Base-by-base conservation (phyloP, 2,113 vertebrate species). In the Solea senegalensis region DNA sequence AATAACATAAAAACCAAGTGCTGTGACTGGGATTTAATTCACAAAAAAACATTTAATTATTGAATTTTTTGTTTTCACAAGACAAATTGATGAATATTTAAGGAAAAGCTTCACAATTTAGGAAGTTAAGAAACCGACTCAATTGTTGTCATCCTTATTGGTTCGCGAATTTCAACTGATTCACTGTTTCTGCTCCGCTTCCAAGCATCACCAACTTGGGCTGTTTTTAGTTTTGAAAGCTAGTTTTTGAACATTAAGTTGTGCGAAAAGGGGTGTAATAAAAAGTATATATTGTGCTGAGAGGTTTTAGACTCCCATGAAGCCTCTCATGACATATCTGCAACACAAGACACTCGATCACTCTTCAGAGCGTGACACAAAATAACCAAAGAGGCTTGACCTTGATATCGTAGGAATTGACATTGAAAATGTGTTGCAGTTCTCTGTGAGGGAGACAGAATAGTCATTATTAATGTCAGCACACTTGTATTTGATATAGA, bases 191-290 rank as follows among this genome's bases (percentile, higher is more conserved):
- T 59, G 69, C 63, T 56, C 8, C 12, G 8, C 12, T 2, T 64
- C 64, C 83, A 71, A 15, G 21, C 68, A 15, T 85, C 67, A 80
- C 34, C 54, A 7, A 7, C 72, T 74, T 16, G 51, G 15, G 48
- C 41, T 69, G 63, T 46, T 34, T 3, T 55, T 49, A 57, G 39
- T 45, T 56, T 7, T 45, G 15, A n/a, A 27, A 64, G 7, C 40
- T 65, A 65, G 65, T 60, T 40, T 53, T 48, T 68, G 34, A 67
- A 59, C 5, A 60, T 48, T 15, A 52, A 70, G 8, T 26, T 9
- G 7, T n/a, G n/a, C 7, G 16, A 2, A 49, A 14, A 8, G 6
- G 7, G 2, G 14, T 4, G 0, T 7, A 45, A 41, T 50, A n/a
- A 58, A 43, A 21, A 39, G 1, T 34, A 6, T 10, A 46, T 11